Evolutionary conservation across 2,888 invertebrate genomes (phyloP), one percentile per base, ranked within the genome.

Genomic region (Chirona hameri): DNA sequence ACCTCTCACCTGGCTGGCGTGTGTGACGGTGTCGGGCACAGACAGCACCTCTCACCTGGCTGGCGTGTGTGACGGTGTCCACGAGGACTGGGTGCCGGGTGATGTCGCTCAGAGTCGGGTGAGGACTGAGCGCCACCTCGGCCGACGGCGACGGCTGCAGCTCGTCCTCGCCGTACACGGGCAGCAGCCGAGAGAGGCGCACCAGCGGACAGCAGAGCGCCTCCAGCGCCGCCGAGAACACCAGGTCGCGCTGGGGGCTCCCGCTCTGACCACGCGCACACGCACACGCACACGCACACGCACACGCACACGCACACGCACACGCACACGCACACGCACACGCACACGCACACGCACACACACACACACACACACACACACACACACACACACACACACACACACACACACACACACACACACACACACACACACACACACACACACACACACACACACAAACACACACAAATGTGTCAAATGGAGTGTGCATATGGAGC

Each of bases 121-220:
- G 92, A 92, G 12, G 92, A 91, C 81, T 92, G 87, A 0, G 92
- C 92, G 0, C 92, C 91, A 86, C 92, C 84, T 79, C 83, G 84
- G 52, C 52, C 12, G 83, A 84, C 82, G 31, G 85, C 81, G 52
- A 83, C 83, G 65, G 88, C 88, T 7, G 87, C 87, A 83, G 88
- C 88, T 1, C 87, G 86, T 82, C 88, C 88, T 86, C 91, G 82
- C 84, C 93, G 89, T 83, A 94, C 91, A 14, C 94, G 94, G 88
- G 94, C 93, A 48, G 93, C 93, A 83, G 92, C 92, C 57, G 93
- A 91, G 39, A 24, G 55, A 95, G 88, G 84, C 93, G 91, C 29
- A 94, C 92, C 3, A 92, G 91, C 0, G 94, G 93, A 79, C 93
- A 92, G 86, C 96, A 95, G 84, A 98, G 90, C 0, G 97, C 94